Percentiles rank a stretch among this genome's conserved stretches.
phyloP scores from a whole-genome alignment of 2,888 invertebrate genomes.

The Scaptomyza cyrtandrae region DNA sequence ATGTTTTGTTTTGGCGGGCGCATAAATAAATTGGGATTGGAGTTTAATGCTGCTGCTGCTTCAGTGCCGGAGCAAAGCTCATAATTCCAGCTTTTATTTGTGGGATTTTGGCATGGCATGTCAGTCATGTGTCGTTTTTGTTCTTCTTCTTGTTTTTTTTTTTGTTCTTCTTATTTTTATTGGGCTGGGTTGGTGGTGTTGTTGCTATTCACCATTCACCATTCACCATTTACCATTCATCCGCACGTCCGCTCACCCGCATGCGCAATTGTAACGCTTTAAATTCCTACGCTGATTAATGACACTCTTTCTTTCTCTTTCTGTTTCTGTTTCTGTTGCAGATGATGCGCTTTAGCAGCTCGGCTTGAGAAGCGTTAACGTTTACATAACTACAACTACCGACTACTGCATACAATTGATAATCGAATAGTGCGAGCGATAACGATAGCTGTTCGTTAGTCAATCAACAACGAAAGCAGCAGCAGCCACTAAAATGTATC shows the following conservation, averaged over 20 bases:
- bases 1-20: constrained; percentile 71
- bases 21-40: constrained; percentile 77
- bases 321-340: constrained; percentile 22
- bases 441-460: constrained; percentile 1
- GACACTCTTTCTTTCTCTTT: constrained; percentile 42
- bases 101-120: constrained; percentile 77
- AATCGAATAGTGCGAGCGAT: constrained; percentile 5
- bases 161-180: constrained; percentile 6
- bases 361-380: constrained; percentile 25
- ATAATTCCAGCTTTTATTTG: constrained; percentile 81
- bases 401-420: constrained; percentile 10
- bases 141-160: constrained; percentile 1
- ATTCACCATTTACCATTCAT: not conserved
- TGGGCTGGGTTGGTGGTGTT: not conserved
- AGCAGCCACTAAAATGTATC: constrained; percentile 74
- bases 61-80: constrained; percentile 61
- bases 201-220: no score
- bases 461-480: not conserved
- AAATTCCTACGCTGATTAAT: constrained; percentile 73
- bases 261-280: constrained; percentile 58
- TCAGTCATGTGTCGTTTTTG: constrained; percentile 68
- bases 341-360: constrained; percentile 60
- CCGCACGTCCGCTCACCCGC: constrained; percentile 45
- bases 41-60: constrained; percentile 32
- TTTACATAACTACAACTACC: not conserved